Conservation (phyloP, 2,113 vertebrate species). For the Stegostoma tigrinum region DNA sequence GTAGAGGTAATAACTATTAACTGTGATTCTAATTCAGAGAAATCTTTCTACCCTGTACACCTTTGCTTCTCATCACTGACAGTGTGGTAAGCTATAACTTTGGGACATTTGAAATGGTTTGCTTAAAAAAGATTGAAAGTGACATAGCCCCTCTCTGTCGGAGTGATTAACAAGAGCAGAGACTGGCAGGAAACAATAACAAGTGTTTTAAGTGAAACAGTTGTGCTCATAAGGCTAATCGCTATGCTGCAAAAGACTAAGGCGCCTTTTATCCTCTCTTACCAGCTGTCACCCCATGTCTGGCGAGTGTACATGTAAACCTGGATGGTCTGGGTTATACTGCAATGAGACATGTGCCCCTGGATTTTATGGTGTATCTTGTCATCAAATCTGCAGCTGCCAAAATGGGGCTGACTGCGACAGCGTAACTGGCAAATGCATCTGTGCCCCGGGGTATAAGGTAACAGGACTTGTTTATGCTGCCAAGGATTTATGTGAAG, state of each 20-base stretch:
- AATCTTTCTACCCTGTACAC: neutral
- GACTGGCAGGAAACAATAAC: neutral
- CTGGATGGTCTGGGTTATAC: slow-evolving; percentile 88
- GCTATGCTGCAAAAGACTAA: slow-evolving; percentile 40
- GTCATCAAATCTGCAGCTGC: slow-evolving; percentile 85
- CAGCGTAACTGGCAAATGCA: slow-evolving; percentile 78
- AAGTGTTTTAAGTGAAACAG: slow-evolving; percentile 15
- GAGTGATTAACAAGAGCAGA: neutral
- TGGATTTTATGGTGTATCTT: slow-evolving; percentile 79
- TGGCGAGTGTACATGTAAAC: slow-evolving; percentile 81
- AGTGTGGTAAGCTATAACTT: neutral
- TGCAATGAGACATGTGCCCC: slow-evolving; percentile 90
- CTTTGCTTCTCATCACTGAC: neutral
- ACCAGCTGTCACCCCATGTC: slow-evolving; percentile 95
- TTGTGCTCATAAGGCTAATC: slow-evolving; percentile 2
- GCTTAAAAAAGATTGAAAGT: neutral
- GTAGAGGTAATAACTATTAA: neutral
- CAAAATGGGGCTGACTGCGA: slow-evolving; percentile 91
- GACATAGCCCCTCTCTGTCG: neutral
- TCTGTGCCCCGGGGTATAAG: slow-evolving; percentile 90
- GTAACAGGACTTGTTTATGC: slow-evolving; percentile 51
- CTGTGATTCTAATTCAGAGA: neutral
- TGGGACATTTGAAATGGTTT: neutral
- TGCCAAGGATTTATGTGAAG: neutral
- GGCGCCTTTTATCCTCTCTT: slow-evolving; percentile 50